Evolutionary conservation across 2,113 vertebrate species (phyloP), one percentile per base, ranked within the genome.

Genomic region (Tupaia chinensis): DNA sequence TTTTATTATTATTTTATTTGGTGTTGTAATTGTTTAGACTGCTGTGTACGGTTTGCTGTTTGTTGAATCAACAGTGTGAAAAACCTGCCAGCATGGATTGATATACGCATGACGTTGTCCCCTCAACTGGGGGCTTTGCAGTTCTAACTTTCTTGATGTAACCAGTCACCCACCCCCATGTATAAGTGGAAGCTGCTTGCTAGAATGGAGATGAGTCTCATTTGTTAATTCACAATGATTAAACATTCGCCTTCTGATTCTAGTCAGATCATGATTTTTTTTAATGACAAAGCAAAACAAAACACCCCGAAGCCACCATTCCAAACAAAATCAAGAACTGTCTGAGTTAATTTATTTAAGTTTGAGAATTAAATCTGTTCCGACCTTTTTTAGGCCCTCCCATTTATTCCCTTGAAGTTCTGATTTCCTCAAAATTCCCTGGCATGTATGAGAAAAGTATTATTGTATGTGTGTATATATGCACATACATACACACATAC

Each of bases 21-120:
- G 98, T 99, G 99, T 99, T 98, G 98, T 99, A 99, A 99, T 99
- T 99, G 99, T 99, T 99, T 98, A 98, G 98, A 99, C 98, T 98
- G 99, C 99, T 99, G 98, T 99, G 99, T 99, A 99, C 97, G 98
- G 98, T 99, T 99, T 99, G 98, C 98, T 99, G 99, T 99, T 99
- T 99, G 99, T 99, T 99, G 98, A 99, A 99, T 98, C 98, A 99
- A 99, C 99, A 99, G 99, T 99, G 98, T 99, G 98, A 98, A 98
- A 98, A 99, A 99, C 99, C 98, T 99, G 99, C 98, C 98, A 99
- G 99, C 99, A 99, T 99, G 99, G 98, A 99, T 99, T 99, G 99
- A 99, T 98, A 98, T 98, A 99, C 98, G 98, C 98, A 99, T 99
- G 99, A 99, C 97, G 98, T 98, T 98, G 98, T 98, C 98, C 98